Evolutionary conservation across 2,888 invertebrate species (phyloP).

Genomic region (Linnaemya tessellans): DNA sequence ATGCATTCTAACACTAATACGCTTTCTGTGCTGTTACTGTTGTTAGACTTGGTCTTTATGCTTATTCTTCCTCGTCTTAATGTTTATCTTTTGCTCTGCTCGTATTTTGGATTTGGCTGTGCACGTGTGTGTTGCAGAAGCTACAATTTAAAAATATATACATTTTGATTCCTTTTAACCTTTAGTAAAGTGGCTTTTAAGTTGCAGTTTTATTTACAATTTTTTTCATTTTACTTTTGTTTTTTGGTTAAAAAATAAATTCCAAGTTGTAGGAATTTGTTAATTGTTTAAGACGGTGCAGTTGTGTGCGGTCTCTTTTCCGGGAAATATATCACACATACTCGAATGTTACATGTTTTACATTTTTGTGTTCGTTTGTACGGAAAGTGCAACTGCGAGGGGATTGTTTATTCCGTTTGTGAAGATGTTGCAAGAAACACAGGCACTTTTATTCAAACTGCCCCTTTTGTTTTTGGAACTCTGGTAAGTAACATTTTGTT

Average conservation of each 20-base stretch:
- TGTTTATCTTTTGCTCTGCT: constrained; percentile 39
- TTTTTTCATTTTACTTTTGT: too few relatives aligned
- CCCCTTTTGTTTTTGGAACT: too few relatives aligned
- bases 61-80: constrained; percentile 15
- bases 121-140: neutral
- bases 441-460: too few relatives aligned
- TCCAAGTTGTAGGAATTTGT: constrained; percentile 5
- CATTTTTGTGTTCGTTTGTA: too few relatives aligned
- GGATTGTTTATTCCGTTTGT: too few relatives aligned
- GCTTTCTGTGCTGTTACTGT: constrained; percentile 1
- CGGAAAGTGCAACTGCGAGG: too few relatives aligned
- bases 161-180: constrained; percentile 32
- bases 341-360: too few relatives aligned
- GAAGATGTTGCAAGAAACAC: too few relatives aligned
- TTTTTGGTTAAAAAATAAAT: constrained; percentile 17
- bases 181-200: constrained; percentile 47
- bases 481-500: too few relatives aligned
- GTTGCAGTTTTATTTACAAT: constrained; percentile 44
- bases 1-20: neutral
- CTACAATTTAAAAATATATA: constrained; percentile 4
- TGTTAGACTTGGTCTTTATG: constrained; percentile 23
- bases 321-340: too few relatives aligned
- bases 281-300: neutral
- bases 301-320: too few relatives aligned
- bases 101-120: constrained; percentile 5